These are phyloP conservation scores for Cygnus buccinator DNA, from an alignment of 2,113 vertebrate genomes.

Conservation along the genomic window DNA sequence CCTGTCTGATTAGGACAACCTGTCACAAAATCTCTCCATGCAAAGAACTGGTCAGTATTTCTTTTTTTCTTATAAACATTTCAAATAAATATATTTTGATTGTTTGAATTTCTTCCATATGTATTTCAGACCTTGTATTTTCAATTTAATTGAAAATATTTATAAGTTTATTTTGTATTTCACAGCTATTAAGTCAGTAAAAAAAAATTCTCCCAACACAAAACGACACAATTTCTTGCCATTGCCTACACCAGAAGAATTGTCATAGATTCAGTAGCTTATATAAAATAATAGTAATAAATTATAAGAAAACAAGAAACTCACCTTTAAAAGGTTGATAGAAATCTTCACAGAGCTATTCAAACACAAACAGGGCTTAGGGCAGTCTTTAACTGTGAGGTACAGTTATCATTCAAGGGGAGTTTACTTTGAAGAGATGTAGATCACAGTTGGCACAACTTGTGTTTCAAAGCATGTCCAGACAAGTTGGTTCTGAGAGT, in stretches of 20 bases:
- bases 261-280: not conserved
- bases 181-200: not conserved
- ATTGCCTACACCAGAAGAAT: not conserved
- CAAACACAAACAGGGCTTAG: not conserved
- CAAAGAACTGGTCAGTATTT: not conserved
- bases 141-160: not conserved
- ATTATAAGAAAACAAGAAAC: not conserved
- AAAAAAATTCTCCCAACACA: not conserved
- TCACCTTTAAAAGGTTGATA: not conserved
- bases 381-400: not conserved
- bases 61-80: not conserved
- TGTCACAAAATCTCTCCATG: not conserved
- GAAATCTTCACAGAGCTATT: not conserved
- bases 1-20: not conserved
- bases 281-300: not conserved
- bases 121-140: not conserved
- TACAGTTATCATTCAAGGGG: not conserved
- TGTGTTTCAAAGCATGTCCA: not conserved
- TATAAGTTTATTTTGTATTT: not conserved
- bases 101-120: not conserved
- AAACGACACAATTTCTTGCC: not conserved
- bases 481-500: not conserved
- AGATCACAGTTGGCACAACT: not conserved
- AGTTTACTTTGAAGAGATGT: not conserved
- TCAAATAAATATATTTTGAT: not conserved